Evolutionary conservation across 2,888 invertebrate genomes (phyloP).

Genomic region (Temnothorax rugatulus): DNA sequence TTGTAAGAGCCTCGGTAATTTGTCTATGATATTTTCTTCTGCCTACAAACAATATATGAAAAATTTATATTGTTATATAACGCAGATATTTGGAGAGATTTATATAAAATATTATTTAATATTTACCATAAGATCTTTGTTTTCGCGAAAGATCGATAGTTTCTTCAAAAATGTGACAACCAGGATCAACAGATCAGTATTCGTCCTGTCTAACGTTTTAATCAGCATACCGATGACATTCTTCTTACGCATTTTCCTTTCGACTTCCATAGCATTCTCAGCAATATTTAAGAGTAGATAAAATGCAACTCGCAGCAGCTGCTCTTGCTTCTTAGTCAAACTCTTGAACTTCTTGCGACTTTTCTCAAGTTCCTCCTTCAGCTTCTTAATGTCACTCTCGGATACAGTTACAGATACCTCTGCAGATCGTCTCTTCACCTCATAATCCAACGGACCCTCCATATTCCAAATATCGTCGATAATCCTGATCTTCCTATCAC

Average conservation of each 20-base stretch:
- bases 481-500: conserved; percentile 81
- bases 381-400: conserved; percentile 84
- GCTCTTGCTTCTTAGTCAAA: conserved; percentile 97
- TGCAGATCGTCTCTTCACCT: conserved; percentile 80
- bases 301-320: conserved; percentile 95
- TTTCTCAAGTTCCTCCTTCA: conserved; percentile 92
- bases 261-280: conserved; percentile 95
- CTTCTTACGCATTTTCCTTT: conserved; percentile 98
- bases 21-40: conserved; percentile 93
- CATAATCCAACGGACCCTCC: conserved; percentile 83
- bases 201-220: conserved; percentile 95
- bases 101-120: conserved; percentile 30
- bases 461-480: conserved; percentile 84
- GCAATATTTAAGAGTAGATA: conserved; percentile 98
- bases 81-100: not conserved
- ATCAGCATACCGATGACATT: conserved; percentile 95
- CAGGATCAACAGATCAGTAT: conserved; percentile 95
- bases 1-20: conserved; percentile 92
- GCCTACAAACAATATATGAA: conserved; percentile 84
- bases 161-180: conserved; percentile 98
- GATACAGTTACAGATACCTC: conserved; percentile 76
- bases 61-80: conserved; percentile 3
- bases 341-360: conserved; percentile 92
- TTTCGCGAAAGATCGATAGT: conserved; percentile 96
- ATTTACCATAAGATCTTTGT: conserved; percentile 95